These are phyloP conservation scores for Synanthedon vespiformis DNA, from an alignment of 2,888 invertebrate genomes.

Conservation along the genomic window DNA sequence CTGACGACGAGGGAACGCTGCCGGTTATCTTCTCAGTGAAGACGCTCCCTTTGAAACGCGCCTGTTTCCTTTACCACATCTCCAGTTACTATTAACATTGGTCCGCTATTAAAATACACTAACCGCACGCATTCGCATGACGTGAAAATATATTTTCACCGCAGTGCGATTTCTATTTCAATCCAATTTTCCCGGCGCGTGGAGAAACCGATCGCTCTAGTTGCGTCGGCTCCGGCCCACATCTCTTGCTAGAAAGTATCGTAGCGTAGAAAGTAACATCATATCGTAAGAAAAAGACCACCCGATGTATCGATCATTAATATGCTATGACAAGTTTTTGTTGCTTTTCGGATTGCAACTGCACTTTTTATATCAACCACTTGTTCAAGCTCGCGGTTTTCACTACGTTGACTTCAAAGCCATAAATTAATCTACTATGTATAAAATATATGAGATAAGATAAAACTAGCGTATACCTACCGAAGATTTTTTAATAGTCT, in stretches of 20 bases:
- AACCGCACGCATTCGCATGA: conserved; percentile 28
- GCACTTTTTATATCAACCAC: too few species aligned
- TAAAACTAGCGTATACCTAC: too few species aligned
- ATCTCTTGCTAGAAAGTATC: conserved; percentile 69
- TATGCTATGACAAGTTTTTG: too few species aligned
- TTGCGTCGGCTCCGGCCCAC: conserved; percentile 62
- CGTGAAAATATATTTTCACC: conserved; percentile 65
- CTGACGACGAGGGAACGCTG: conserved; percentile 21
- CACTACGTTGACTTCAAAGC: too few species aligned
- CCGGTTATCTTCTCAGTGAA: conserved; percentile 18
- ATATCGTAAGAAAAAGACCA: conserved; percentile 20
- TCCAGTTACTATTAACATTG: background rate
- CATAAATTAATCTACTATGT: too few species aligned
- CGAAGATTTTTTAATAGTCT: too few species aligned
- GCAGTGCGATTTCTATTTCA: conserved; percentile 65
- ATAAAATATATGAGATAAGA: too few species aligned
- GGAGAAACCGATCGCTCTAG: conserved; percentile 68
- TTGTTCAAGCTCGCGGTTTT: too few species aligned
- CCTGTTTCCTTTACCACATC: conserved; percentile 5
- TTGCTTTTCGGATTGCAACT: too few species aligned
- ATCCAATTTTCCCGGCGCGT: conserved; percentile 66
- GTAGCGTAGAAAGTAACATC: conserved; percentile 69
- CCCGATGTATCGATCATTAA: conserved; percentile 53
- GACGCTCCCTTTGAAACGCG: conserved; percentile 18
- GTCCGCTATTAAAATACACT: conserved; percentile 12